phyloP scores from a whole-genome alignment of 2,113 vertebrate species.

The Aspidoscelis tigris region DNA sequence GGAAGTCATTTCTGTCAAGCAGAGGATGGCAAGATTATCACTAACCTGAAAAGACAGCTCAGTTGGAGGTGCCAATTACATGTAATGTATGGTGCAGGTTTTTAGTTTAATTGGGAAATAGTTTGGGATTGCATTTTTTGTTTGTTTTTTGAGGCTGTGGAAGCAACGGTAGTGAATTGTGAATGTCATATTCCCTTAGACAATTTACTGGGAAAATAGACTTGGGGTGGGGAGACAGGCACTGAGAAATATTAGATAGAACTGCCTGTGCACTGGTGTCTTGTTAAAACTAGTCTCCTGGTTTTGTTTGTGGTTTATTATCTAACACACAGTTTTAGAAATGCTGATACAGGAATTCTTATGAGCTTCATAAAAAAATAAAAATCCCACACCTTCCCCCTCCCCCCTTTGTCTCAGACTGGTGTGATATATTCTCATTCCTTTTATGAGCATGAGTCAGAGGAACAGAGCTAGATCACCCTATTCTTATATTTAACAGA shows the following conservation, averaged over 20 bases:
- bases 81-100: constrained; percentile 46
- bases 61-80: constrained; percentile 69
- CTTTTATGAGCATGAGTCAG: neutral
- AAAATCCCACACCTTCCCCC: neutral
- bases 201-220: constrained; percentile 49
- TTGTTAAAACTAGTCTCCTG: constrained; percentile 62
- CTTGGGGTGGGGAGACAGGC: constrained; percentile 21
- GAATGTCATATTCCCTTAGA: constrained; percentile 56
- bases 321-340: constrained; percentile 47
- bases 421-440: neutral
- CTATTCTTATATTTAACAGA: neutral
- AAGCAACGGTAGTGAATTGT: constrained; percentile 37
- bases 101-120: constrained; percentile 67
- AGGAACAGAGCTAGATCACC: neutral
- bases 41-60: constrained; percentile 55
- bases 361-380: constrained; percentile 6
- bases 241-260: constrained; percentile 48
- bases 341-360: constrained; percentile 46
- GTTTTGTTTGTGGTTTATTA: constrained; percentile 55
- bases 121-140: constrained; percentile 13
- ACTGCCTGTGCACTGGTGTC: constrained; percentile 54
- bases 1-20: constrained; percentile 37
- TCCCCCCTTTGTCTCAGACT: neutral
- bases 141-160: constrained; percentile 35
- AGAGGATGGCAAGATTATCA: constrained; percentile 38